Conservation (phyloP, 2,113 vertebrate genomes). For the Chitala chitala region DNA sequence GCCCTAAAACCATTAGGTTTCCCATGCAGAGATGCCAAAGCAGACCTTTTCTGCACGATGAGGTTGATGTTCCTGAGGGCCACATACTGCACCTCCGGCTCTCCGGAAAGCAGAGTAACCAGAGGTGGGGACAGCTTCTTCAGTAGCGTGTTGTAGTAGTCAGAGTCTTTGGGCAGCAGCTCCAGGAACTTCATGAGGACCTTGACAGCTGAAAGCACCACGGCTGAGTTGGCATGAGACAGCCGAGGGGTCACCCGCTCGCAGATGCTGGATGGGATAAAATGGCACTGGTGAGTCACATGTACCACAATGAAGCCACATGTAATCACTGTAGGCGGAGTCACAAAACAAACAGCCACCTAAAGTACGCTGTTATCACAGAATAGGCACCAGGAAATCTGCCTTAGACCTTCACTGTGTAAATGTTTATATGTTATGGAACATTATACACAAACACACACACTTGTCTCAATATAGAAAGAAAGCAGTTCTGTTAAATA, state of each 20-base stretch:
- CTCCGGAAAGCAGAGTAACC: conserved; percentile 91
- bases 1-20: neutral
- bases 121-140: conserved; percentile 94
- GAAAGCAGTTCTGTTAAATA: too few relatives aligned
- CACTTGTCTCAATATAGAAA: too few relatives aligned
- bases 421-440: neutral
- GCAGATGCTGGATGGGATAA: conserved; percentile 78
- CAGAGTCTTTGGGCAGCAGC: conserved; percentile 90
- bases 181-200: conserved; percentile 98
- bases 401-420: too few relatives aligned
- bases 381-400: too few relatives aligned
- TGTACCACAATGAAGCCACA: neutral
- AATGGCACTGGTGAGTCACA: neutral
- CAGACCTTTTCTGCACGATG: conserved; percentile 95
- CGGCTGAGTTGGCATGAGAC: conserved; percentile 94
- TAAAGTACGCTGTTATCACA: neutral
- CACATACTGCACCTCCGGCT: conserved; percentile 96
- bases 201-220: conserved; percentile 95
- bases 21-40: neutral
- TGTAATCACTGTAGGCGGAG: too few relatives aligned
- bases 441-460: neutral
- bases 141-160: conserved; percentile 94
- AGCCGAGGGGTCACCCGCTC: conserved; percentile 93
- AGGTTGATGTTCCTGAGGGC: conserved; percentile 97
- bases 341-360: neutral